Evolutionary conservation across 2,888 invertebrate genomes (phyloP), one percentile per base, ranked within the genome.

Genomic region (Orthonychiurus folsomi): DNA sequence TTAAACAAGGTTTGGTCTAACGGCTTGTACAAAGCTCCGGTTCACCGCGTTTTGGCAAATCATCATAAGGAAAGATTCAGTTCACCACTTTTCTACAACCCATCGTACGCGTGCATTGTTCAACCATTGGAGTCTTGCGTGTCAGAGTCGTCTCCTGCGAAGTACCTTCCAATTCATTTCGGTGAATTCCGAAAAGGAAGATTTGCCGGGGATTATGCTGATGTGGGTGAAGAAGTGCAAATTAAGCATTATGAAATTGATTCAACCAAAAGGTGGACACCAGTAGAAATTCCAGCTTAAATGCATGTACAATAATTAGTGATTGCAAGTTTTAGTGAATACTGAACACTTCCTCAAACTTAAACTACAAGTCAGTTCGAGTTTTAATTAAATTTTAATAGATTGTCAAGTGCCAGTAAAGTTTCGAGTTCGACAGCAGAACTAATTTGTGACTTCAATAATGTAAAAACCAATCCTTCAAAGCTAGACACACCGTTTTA

Each of bases 141-240:
- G 1, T 50, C 61, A 3, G 59, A 64, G 15, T 61, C 63, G 3
- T 12, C 24, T 1, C 66, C 65, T 1, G 12, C 37, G 1, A 52
- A 21, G 1, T 69, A 69, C 50, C 56, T 63, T 20, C 56, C 63
- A 0, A 61, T 69, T n/a, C 63, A 63, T 28, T 67, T 64, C 63
- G 67, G 67, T 1, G 61, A 63, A 1, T 69, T 66, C 23, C 25
- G 66, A 24, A 63, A 61, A 57, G 64, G 66, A 3, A 24, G 69
- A 21, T 66, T 67, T n/a, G 47, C 28, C 26, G 69, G 69, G 12
- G 66, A 69, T 55, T 69, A 69, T 53, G 69, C 67, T 1, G 69
- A 69, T 50, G 56, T 64, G n/a, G 69, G 69, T 15, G 69, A 69
- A 50, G 69, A 69, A 55, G 62, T 69, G 2, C 69, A 69, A 55